Conservation (phyloP, 2,888 invertebrate genomes). For the Eupithecia vulgata region DNA sequence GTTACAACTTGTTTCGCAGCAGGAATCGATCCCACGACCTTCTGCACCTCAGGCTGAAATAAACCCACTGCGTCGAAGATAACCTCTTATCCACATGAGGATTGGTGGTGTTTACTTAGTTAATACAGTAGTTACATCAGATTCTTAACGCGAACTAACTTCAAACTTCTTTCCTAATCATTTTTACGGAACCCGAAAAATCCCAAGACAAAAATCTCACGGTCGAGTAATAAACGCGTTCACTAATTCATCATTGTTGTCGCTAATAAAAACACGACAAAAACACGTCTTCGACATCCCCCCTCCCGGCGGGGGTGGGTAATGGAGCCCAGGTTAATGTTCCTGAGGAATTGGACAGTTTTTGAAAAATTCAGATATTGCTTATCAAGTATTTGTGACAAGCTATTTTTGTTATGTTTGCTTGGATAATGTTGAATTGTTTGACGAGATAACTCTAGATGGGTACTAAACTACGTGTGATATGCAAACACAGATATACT, state of each 20-base stretch:
- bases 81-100: neutral
- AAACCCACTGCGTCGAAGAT: neutral
- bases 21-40: neutral
- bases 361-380: neutral
- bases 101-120: neutral
- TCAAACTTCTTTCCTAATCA: neutral
- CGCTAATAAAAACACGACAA: slow-evolving; percentile 79
- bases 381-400: neutral
- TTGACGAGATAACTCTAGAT: neutral
- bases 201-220: slow-evolving; percentile 55
- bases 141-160: neutral
- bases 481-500: too few relatives aligned
- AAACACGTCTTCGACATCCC: slow-evolving; percentile 60
- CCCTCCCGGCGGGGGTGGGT: slow-evolving; percentile 37
- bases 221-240: slow-evolving; percentile 70
- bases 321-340: slow-evolving; percentile 50
- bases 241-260: slow-evolving; percentile 80
- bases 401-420: neutral
- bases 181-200: slow-evolving; percentile 40
- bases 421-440: neutral
- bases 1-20: neutral
- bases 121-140: neutral
- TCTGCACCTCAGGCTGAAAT: neutral
- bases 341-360: slow-evolving; percentile 24
- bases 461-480: too few relatives aligned